phyloP scores from a whole-genome alignment of 2,888 invertebrate species.

The Stegana nigrithorax region DNA sequence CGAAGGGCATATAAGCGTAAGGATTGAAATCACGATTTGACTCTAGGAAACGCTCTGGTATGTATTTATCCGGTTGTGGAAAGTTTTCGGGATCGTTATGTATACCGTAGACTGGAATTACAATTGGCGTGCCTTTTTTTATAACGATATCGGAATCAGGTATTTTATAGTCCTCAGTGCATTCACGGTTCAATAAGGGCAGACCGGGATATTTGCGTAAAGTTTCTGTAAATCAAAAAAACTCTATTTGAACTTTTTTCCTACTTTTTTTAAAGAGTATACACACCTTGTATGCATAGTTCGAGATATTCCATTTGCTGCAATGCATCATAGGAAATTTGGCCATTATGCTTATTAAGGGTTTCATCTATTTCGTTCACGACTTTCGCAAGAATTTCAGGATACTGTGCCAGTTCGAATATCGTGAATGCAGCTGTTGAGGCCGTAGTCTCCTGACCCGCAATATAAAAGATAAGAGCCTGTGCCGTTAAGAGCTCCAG shows the following conservation, averaged over 20 bases:
- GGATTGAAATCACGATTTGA: conserved; percentile 53
- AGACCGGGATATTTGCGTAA: conserved; percentile 68
- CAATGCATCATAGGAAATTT: conserved; percentile 63
- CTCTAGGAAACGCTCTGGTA: conserved; percentile 66
- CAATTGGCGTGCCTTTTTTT: conserved; percentile 63
- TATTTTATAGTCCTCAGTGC: conserved; percentile 61
- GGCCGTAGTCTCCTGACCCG: conserved; percentile 69
- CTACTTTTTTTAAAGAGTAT: neutral
- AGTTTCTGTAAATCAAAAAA: conserved; percentile 51
- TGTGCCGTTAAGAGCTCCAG: conserved; percentile 64
- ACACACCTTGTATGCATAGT: conserved; percentile 50
- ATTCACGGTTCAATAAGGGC: conserved; percentile 65
- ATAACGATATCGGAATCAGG: conserved; percentile 59
- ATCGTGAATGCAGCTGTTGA: conserved; percentile 64
- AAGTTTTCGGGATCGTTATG: conserved; percentile 66
- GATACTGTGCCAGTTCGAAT: conserved; percentile 66
- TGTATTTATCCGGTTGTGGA: conserved; percentile 65
- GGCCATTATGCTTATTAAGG: conserved; percentile 50
- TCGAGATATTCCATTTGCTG: conserved; percentile 69
- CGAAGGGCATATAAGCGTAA: conserved; percentile 65
- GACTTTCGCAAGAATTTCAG: conserved; percentile 58
- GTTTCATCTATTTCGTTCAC: conserved; percentile 64
- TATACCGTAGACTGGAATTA: conserved; percentile 65
- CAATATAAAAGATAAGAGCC: conserved; percentile 67
- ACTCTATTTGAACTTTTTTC: neutral